Evolutionary conservation across 1,140 invertebrate species (phyloP), one percentile per base, ranked within the genome.

Genomic region (Phymastichus coffea): DNA sequence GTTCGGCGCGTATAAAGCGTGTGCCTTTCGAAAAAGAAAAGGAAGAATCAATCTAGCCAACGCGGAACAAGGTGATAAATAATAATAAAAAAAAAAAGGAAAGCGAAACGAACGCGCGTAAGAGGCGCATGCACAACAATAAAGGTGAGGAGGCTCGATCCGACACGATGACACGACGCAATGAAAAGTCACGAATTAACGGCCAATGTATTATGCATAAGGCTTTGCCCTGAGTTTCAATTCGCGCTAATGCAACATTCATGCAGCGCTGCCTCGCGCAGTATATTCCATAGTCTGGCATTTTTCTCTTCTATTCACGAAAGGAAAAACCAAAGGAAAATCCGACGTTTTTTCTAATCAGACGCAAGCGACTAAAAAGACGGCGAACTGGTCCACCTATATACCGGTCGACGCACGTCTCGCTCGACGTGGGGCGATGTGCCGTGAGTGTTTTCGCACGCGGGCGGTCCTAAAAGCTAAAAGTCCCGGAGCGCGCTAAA

Each of bases 121-220:
- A 26, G 49, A 62, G 44, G 25, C 46, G 43, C 19, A 23, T 35
- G 57, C 57, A 52, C 67, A 66, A n/a, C n/a, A n/a, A n/a, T n/a
- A n/a, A n/a, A n/a, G n/a, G n/a, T n/a, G n/a, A n/a, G 22, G 60
- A 66, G 63, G 65, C 66, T 66, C 49, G 51, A 69, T 67, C 58
- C 65, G 65, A 63, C 57, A 63, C 64, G 70, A 72, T 72, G 72
- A 72, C 70, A 67, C 66, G 63, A 69, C 67, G 65, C 68, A 68
- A 74, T 71, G 68, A 68, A 68, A 70, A 74, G 70, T 71, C 68
- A 70, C 66, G 67, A 74, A 74, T 74, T 71, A 74, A 66, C 65
- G 57, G 14, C 17, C 59, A n/a, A 66, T 71, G 67, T 66, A 70
- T 74, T 66, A 74, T 72, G 63, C 60, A 74, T 65, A 57, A 64